Evolutionary conservation across 1,140 invertebrate species (phyloP), one percentile per base, ranked within the genome.

Genomic region (Streblospio benedicti): DNA sequence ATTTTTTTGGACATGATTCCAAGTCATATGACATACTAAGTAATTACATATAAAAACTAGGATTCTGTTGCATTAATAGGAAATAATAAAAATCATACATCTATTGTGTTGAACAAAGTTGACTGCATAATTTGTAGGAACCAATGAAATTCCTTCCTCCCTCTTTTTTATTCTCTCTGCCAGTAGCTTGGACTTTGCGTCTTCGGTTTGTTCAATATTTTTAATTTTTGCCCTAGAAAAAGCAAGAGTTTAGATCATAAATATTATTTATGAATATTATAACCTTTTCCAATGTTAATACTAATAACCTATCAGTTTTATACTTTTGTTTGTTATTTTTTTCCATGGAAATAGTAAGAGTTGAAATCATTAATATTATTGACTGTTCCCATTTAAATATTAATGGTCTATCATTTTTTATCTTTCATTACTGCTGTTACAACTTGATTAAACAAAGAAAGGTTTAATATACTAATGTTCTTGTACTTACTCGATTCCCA

Each of bases 141-240:
- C 93, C 84, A 97, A 96, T 63, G 92, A 95, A 0, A 93, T 90
- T n/a, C 87, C 87, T 78, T 93, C 90, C 14, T 79, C 76, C 69
- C 91, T 93, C 76, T 93, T 93, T 69, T 87, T 91, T 68, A 90
- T 85, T 58, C 87, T 84, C 65, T 96, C 92, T 79, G 86, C 86
- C 14, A 97, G 70, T 49, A 97, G 78, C 79, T 87, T 91, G 68
- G 93, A 85, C 78, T 97, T 97, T 0, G 94, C 93, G 72, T 95
- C 93, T 79, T 98, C 95, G 4, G 94, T 98, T 4, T 91, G 91
- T 83, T 97, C 93, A 68, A 98, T 98, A 74, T 97, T 98, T 69
- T 86, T 85, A 61, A 98, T 97, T 82, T 97, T 96, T 0, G 92
- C 93, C 70, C 85, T 87, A 53, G 32, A 28, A 4, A 12, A 63